Conservation (phyloP, 2,797 vertebrate species). For the Enteromius trimaculatus region DNA sequence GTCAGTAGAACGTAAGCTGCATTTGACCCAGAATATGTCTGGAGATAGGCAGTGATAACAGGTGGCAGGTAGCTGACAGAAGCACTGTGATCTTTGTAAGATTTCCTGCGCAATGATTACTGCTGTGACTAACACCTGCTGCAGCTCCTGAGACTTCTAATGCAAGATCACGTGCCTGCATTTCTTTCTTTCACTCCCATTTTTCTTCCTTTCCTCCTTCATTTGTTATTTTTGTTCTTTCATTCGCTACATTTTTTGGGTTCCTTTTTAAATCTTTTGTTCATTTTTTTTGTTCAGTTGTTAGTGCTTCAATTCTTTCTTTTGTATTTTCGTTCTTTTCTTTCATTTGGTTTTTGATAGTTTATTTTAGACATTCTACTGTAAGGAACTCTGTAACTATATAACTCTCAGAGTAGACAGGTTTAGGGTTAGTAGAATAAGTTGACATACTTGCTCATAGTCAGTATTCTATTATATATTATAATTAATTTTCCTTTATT, state of each 20-base stretch:
- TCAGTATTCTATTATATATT: too few relatives aligned
- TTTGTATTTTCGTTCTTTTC: not conserved
- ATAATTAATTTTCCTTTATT: too few relatives aligned
- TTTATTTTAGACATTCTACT: too few relatives aligned
- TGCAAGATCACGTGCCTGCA: not conserved
- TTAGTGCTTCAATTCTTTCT: not conserved
- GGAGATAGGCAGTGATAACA: not conserved
- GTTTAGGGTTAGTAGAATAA: too few relatives aligned
- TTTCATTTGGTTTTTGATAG: not conserved
- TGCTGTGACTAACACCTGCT: slow-evolving; percentile 22
- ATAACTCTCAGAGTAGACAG: too few relatives aligned
- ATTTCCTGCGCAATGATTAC: slow-evolving; percentile 9
- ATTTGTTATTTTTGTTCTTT: not conserved
- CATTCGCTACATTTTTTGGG: not conserved
- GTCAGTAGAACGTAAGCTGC: not conserved
- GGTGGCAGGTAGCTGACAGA: slow-evolving; percentile 36
- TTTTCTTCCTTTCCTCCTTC: not conserved
- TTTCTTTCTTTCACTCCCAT: not conserved
- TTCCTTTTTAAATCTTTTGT: not conserved
- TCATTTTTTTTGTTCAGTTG: not conserved
- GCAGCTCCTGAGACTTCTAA: slow-evolving; percentile 7
- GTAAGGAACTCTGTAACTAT: too few relatives aligned
- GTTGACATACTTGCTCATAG: too few relatives aligned
- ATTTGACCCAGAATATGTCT: not conserved
- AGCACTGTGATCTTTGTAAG: slow-evolving; percentile 58